A percentile compares a stretch with the other conserved stretches of the same genome.
Conservation (phyloP, 2,888 invertebrate genomes). For the Cerastis leucographa region DNA sequence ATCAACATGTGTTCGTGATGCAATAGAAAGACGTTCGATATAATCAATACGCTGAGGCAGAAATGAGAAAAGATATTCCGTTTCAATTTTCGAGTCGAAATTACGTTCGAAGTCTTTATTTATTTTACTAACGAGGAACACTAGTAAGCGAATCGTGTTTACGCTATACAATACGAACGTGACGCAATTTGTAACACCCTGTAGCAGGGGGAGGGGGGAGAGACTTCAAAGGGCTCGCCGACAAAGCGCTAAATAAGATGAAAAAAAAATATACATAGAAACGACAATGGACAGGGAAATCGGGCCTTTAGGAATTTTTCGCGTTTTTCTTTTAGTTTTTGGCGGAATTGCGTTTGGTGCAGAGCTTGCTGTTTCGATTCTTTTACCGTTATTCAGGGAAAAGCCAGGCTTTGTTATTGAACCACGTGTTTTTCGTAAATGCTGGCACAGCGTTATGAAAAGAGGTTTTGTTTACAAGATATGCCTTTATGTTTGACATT, state of each 20-base stretch:
- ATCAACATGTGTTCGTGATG: neutral
- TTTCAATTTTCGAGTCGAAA: conserved; percentile 45
- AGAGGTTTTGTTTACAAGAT: conserved; percentile 52
- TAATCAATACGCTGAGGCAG: conserved; percentile 1
- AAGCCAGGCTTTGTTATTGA: conserved; percentile 57
- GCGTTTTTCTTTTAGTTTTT: conserved; percentile 82
- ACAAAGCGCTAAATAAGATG: conserved; percentile 91
- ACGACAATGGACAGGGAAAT: conserved; percentile 89
- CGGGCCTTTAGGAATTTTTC: conserved; percentile 83
- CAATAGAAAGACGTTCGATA: neutral
- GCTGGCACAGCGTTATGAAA: conserved; percentile 26
- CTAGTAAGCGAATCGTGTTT: conserved; percentile 83
- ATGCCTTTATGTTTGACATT: conserved; percentile 40
- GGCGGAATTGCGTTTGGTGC: conserved; percentile 77
- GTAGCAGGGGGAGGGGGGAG: conserved; percentile 70
- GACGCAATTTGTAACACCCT: conserved; percentile 89
- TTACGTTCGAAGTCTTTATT: conserved; percentile 56
- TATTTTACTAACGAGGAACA: conserved; percentile 70
- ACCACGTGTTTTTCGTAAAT: conserved; percentile 25
- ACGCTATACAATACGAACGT: conserved; percentile 84
- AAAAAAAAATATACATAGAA: conserved; percentile 82
- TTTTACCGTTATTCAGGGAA: conserved; percentile 60
- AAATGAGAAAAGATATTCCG: conserved; percentile 18
- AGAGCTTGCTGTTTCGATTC: conserved; percentile 72
- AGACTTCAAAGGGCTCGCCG: conserved; percentile 89